Evolutionary conservation across 2,888 invertebrate species (phyloP), one percentile per base, ranked within the genome.

Genomic region (Matsumyia berberina): DNA sequence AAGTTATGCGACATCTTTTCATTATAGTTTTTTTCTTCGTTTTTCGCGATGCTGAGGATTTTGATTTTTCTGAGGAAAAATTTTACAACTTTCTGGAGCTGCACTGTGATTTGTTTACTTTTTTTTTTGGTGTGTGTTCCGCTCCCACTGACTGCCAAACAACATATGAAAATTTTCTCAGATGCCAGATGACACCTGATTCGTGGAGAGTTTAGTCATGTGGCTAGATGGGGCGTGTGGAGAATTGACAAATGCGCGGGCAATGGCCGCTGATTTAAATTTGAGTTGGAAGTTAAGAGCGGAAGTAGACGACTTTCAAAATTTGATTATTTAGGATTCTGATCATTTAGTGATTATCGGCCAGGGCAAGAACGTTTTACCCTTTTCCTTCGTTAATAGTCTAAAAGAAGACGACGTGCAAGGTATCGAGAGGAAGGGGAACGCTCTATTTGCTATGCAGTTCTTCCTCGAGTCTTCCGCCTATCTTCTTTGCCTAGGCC

Each of bases 1-100:
- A 88, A 86, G 66, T 86, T 87, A 60, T 86, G 79, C 57, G 88
- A 86, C 87, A 88, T 88, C 55, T 67, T 79, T 24, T 66, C 64
- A 76, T 73, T 33, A 17, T 60, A 17, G 9, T 11, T 46, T 46
- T 66, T 55, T 46, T 46, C 57, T 55, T 15, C 8, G 9, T 5
- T 24, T 53, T 33, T 53, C 11, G 11, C n/a, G 24, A 5, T 8
- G 17, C 4, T 2, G 17, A 67, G 7, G 12, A 29, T 5, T 4
- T 17, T 60, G 17, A 35, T 15, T 46, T 44, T 17, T 42, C 8
- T 39, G 11, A 12, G 6, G 12, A 58, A 39, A 33, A 42, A 24
- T 15, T 73, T 62, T 35, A 6, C 24, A 44, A 62, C 29, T 72
- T 62, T 62, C 9, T 35, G 4, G 58, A 42, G 8, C 7, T 35